Percentiles rank a stretch among this genome's conserved stretches.
phyloP scores from a whole-genome alignment of 2,113 vertebrate species.

The Heterotilapia buettikoferi region DNA sequence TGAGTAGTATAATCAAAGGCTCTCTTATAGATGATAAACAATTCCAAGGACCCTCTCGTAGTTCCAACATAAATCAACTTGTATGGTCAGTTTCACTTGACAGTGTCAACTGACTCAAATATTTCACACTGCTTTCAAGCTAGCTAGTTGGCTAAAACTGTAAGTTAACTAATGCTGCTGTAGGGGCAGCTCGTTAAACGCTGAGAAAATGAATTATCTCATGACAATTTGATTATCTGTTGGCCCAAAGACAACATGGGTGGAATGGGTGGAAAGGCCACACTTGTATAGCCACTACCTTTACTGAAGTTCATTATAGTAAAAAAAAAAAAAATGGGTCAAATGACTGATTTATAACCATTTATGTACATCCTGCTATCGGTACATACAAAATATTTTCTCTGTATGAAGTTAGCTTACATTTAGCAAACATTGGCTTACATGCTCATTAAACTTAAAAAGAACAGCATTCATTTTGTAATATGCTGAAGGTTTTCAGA shows the following conservation, averaged over 20 bases:
- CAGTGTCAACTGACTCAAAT: background rate
- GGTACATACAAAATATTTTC: background rate
- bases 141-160: background rate
- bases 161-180: background rate
- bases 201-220: background rate
- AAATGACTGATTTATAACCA: background rate
- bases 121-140: background rate
- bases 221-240: background rate
- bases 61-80: background rate
- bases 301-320: background rate
- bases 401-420: background rate
- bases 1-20: background rate
- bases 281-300: background rate
- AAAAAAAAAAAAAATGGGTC: background rate
- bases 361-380: background rate
- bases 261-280: background rate
- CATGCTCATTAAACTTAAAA: background rate
- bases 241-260: background rate
- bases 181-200: background rate
- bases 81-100: background rate
- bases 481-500: background rate
- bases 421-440: background rate
- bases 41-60: background rate
- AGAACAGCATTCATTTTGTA: background rate
- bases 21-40: background rate